phyloP scores from a whole-genome alignment of 2,113 vertebrate genomes.

The Entelurus aequoreus region DNA sequence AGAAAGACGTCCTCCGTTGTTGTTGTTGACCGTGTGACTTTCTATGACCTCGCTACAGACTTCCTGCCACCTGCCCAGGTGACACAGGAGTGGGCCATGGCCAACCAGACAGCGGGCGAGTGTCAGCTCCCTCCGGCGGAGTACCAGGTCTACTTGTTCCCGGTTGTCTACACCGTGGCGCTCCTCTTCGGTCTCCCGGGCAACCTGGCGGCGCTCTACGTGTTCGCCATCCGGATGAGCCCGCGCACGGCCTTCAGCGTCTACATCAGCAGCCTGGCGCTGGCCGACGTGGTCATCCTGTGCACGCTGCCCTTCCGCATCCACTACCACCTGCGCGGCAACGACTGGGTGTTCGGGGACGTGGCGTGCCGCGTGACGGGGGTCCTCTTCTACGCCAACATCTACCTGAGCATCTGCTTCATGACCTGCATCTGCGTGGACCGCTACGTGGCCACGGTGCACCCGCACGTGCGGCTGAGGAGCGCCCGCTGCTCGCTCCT shows the following conservation, averaged over 20 bases:
- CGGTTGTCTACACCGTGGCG: slow-evolving; percentile 63
- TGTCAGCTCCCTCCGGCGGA: slow-evolving; percentile 45
- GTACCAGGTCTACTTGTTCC: slow-evolving; percentile 74
- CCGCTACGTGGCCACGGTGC: slow-evolving; percentile 73
- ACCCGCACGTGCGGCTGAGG: slow-evolving; percentile 67
- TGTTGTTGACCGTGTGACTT: neutral
- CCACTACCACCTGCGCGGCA: slow-evolving; percentile 73
- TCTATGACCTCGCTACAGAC: neutral
- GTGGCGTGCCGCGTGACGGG: slow-evolving; percentile 61
- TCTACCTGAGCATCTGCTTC: slow-evolving; percentile 76
- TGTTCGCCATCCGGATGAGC: slow-evolving; percentile 52
- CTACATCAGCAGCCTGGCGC: slow-evolving; percentile 75
- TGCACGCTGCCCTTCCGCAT: slow-evolving; percentile 74
- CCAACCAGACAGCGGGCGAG: neutral
- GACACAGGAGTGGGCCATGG: neutral
- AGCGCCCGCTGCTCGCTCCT: slow-evolving; percentile 7
- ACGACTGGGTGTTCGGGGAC: slow-evolving; percentile 76
- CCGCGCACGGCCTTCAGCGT: slow-evolving; percentile 58
- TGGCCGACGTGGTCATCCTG: slow-evolving; percentile 70
- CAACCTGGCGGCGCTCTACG: slow-evolving; percentile 65
- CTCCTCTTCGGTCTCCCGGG: slow-evolving; percentile 73
- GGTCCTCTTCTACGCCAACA: slow-evolving; percentile 68
- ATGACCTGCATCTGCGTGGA: slow-evolving; percentile 77
- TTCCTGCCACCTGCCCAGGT: no score
- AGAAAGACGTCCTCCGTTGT: no score